Evolutionary conservation across 1,140 invertebrate species (phyloP), one percentile per base, ranked within the genome.

Genomic region (Scaptomyza pallida): DNA sequence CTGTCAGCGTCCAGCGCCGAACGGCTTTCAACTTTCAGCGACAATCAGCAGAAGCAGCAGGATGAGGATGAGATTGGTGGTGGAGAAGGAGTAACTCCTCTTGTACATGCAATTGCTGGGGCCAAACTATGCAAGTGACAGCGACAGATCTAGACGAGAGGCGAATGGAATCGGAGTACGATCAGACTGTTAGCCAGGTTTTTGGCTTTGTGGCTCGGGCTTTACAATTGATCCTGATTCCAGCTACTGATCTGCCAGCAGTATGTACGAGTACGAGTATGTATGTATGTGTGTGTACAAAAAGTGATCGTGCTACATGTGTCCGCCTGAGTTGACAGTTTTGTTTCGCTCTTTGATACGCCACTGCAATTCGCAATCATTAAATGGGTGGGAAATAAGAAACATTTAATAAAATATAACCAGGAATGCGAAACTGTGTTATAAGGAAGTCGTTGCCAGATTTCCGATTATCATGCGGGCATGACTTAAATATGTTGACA

Each of bases 141-240:
- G 74, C 78, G 72, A 85, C 80, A 85, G 80, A 86, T 85, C 80
- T 85, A 80, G 81, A 86, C 81, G 26, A 30, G 80, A 78, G 64
- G 70, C 70, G 41, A 30, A 13, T 35, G 65, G 37, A 61, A 55
- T 65, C 45, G 54, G 45, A 62, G 6, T 30, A 40, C 41, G 48
- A 65, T 48, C 52, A 6, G 13, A 12, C 12, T n/a, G 30, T 5
- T 15, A 9, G 5, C 26, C 30, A 43, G 17, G 37, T 9, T 10
- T 44, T 21, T n/a, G 60, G 5, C 59, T 30, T 23, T 17, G 30
- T 37, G 40, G 56, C 78, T 43, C 59, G 73, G 73, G 81, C 77
- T 86, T 86, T 77, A 74, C 81, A 85, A 30, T 81, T 85, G 81
- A 86, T 86, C 81, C 81, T 86, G 82, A 86, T 86, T 75, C 79